A percentile compares a stretch with the other conserved stretches of the same genome.
Evolutionary conservation across 2,888 invertebrate species (phyloP).

Genomic region (Alloplasta piceator): DNA sequence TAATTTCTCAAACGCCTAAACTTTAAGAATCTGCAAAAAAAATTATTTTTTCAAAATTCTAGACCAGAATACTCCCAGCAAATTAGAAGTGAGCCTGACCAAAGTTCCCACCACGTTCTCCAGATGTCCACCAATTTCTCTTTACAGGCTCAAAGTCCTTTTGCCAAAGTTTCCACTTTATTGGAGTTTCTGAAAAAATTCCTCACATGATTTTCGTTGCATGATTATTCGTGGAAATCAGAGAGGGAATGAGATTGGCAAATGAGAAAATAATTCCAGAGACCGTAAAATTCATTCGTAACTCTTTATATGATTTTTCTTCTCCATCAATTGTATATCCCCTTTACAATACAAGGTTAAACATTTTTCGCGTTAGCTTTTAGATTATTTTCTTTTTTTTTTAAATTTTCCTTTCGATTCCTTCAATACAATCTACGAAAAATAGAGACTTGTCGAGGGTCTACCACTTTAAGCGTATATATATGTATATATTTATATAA

Average conservation of each 20-base stretch:
- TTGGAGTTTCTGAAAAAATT: neutral
- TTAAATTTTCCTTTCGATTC: constrained; percentile 32
- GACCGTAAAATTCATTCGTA: constrained; percentile 77
- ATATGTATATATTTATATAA: too few species aligned
- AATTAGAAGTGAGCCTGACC: too few species aligned
- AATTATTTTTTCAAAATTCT: too few species aligned
- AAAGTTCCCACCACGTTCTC: too few species aligned
- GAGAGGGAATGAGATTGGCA: neutral
- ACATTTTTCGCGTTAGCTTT: constrained; percentile 40
- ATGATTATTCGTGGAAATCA: neutral
- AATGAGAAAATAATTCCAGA: constrained; percentile 1
- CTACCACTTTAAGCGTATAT: constrained; percentile 56
- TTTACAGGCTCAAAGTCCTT: neutral
- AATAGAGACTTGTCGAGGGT: constrained; percentile 62
- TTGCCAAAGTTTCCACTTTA: neutral
- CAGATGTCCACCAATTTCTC: neutral
- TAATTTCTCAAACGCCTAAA: too few species aligned
- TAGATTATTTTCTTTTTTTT: constrained; percentile 22
- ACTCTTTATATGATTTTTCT: constrained; percentile 81
- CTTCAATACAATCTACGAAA: constrained; percentile 62
- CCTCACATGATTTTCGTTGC: neutral
- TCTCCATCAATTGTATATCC: constrained; percentile 60
- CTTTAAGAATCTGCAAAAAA: too few species aligned
- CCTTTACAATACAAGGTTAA: constrained; percentile 52
- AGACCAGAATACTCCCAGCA: too few species aligned